A percentile compares a stretch with the other conserved stretches of the same genome.
phyloP scores from a whole-genome alignment of 2,888 invertebrate genomes.

The Eumerus sabulonum region DNA sequence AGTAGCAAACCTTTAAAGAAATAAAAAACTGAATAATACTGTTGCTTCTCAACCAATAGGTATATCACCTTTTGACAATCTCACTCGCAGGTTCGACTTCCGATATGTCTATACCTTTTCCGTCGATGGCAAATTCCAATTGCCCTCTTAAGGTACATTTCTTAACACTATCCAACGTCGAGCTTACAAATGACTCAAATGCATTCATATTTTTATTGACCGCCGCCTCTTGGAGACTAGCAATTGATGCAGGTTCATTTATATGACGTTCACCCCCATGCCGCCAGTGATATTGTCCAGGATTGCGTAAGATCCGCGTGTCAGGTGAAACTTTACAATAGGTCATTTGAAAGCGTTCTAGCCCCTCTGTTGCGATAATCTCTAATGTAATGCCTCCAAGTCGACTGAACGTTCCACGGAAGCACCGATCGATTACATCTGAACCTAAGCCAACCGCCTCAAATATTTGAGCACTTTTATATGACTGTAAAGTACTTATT shows the following conservation, averaged over 20 bases:
- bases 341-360: conserved; percentile 88
- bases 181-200: conserved; percentile 91
- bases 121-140: conserved; percentile 88
- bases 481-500: conserved; percentile 98
- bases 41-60: not conserved
- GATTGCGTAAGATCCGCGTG: conserved; percentile 86
- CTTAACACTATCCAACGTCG: conserved; percentile 91
- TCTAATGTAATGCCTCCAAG: conserved; percentile 95
- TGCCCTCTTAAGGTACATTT: conserved; percentile 96
- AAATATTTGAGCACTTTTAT: conserved; percentile 99
- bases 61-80: conserved; percentile 93
- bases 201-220: conserved; percentile 88
- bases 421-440: conserved; percentile 96
- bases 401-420: conserved; percentile 86
- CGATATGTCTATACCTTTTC: conserved; percentile 88
- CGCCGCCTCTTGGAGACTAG: conserved; percentile 90
- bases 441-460: conserved; percentile 97
- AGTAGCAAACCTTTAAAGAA: conserved; percentile 78
- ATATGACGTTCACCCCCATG: conserved; percentile 98
- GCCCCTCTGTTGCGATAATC: conserved; percentile 90
- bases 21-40: not conserved
- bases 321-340: conserved; percentile 84
- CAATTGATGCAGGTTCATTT: conserved; percentile 93
- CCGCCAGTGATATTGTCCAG: conserved; percentile 98
- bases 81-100: conserved; percentile 96